These are phyloP conservation scores for Pontoporia blainvillei DNA, from an alignment of 2,113 vertebrate species.

Conservation along the genomic window DNA sequence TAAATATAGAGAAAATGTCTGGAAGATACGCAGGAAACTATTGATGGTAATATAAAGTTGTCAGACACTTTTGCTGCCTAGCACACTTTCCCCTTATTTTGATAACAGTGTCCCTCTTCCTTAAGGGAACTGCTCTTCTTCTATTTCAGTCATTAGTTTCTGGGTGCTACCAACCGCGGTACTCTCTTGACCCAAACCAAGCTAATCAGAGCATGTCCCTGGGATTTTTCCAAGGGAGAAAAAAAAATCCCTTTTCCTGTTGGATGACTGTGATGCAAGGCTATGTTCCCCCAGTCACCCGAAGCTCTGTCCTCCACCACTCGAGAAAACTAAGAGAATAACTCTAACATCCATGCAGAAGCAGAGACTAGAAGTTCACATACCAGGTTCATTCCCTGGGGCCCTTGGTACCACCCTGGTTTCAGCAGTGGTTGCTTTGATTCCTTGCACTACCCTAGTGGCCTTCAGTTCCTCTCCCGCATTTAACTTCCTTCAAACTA, in stretches of 20 bases:
- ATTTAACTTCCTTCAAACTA: neutral
- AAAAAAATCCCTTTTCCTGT: neutral
- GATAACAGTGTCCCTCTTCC: neutral
- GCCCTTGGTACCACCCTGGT: neutral
- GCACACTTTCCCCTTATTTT: neutral
- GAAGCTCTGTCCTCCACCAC: neutral
- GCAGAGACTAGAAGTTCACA: neutral
- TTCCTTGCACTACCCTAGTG: neutral
- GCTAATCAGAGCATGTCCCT: neutral
- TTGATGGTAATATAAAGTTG: neutral
- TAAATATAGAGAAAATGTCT: constrained; percentile 19
- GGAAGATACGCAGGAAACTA: neutral
- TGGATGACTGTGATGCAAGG: neutral
- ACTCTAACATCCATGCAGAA: neutral
- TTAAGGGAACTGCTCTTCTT: neutral
- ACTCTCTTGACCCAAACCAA: neutral
- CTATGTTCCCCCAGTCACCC: neutral
- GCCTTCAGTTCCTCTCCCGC: neutral
- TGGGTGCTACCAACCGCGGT: neutral
- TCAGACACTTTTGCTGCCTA: neutral
- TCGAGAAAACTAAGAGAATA: neutral
- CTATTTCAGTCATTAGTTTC: neutral
- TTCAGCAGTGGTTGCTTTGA: neutral
- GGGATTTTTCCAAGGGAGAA: neutral
- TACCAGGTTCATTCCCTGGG: neutral